phyloP scores from a whole-genome alignment of 2,113 vertebrate genomes.

The Octodon degus region DNA sequence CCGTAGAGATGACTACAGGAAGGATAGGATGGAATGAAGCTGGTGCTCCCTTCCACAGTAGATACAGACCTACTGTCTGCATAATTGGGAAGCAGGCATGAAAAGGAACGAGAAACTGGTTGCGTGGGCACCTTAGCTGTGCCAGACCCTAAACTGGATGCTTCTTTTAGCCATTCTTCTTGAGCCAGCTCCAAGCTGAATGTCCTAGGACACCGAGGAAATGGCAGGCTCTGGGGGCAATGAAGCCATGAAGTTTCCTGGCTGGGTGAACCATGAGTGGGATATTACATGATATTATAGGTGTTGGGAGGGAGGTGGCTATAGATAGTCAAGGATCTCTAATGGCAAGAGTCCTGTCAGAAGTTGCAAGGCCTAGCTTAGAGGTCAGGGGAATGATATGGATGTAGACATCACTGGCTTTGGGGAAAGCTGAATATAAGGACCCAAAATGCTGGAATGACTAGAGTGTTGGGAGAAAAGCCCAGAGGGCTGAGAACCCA shows the following conservation, averaged over 20 bases:
- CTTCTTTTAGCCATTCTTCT: not conserved
- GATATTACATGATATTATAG: fast-evolving
- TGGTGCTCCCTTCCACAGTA: not conserved
- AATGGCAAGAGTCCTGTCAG: not conserved
- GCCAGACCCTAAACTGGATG: not conserved
- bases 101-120: not conserved
- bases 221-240: too few species aligned
- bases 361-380: not conserved
- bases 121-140: not conserved
- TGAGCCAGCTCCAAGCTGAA: not conserved
- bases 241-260: not conserved
- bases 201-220: not conserved
- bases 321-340: not conserved
- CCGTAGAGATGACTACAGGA: too few species aligned
- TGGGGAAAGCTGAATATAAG: not conserved
- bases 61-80: not conserved
- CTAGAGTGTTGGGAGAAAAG: not conserved
- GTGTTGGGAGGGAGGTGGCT: not conserved
- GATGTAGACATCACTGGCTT: not conserved
- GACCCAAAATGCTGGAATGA: not conserved
- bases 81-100: not conserved
- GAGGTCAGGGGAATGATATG: not conserved
- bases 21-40: not conserved
- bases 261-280: too few species aligned
- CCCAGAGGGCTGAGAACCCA: not conserved